Evolutionary conservation across 92 coral and sea anemone genomes (phyloP), one percentile per base, ranked within the genome.

Genomic region (Phenganax marumi): DNA sequence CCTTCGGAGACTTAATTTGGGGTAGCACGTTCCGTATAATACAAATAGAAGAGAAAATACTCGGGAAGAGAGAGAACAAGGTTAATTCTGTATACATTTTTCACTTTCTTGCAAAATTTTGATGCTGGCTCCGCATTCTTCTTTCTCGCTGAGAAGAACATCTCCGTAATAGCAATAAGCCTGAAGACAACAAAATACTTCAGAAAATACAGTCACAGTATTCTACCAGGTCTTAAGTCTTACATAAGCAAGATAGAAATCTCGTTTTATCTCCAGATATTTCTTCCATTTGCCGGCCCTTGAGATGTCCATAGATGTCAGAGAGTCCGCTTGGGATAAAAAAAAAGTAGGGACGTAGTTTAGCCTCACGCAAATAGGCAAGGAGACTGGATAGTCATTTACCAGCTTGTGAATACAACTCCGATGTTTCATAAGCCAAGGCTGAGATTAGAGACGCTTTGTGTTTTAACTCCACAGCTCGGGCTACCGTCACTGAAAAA

Each of bases 251-350:
- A 81, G 88, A 75, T 95, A 95, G 77, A 95, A 95, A 24, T 97
- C 90, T 49, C 96, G 97, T 71, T 95, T 95, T 22, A 95, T 86
- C 60, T 95, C 98, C 86, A 92, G 75, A 76, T 95, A 95, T 85
- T 95, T 95, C 84, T 90, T 89, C 98, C 98, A 95, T 77, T 95
- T 95, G 8, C 93, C 98, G 26, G 98, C 98, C 83, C 93, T 95
- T 54, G 86, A 11, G 10, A 88, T 90, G 58, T 95, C 97, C 78
- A 95, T 92, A 12, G 97, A 92, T 71, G 89, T 91, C 17, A 95
- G 58, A 3, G 95, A 86, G 85, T 95, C 97, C 46, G 93, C 98
- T 95, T n/a, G 13, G 73, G 21, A 21, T 18, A 74, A 6, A 24
- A 49, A 74, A 43, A 17, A 51, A 53, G 26, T 52, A 14, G 25